Base-by-base conservation (phyloP, 37 sponge, comb jelly and placozoan genomes). In the Crambe crambe region DNA sequence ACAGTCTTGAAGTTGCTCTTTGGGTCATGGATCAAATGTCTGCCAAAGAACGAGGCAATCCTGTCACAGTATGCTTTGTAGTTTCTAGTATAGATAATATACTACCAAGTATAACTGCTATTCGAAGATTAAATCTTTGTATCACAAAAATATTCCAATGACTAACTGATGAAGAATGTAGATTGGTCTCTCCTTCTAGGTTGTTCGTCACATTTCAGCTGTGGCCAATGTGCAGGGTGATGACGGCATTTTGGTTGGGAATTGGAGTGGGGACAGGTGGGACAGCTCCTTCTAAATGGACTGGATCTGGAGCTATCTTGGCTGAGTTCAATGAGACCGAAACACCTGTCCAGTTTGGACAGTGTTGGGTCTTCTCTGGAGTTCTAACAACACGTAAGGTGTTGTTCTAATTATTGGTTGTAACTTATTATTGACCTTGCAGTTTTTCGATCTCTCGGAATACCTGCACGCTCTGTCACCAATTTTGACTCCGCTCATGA, bases 351-450 rank as follows among this genome's bases (percentile, higher is more conserved):
- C 70, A 60, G 64, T 92, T 82, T 78, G 93, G 79, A 3, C 93
- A 93, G 77, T 88, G 93, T 65, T 93, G 89, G 89, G 89, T 93
- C 18, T 88, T 85, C 86, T 88, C 89, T 68, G 93, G 93, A 0
- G 80, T 93, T 12, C 83, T 74, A 38, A 88, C 93, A 41, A 79
- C 93, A 29, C 1, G 85, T 85, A 43, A 42, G 85, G 42, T 25
- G 51, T 12, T 47, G 12, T 15, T 47, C 10, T 47, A 15, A 15
- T 15, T 47, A 47, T 47, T 6, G 6, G 6, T 47, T 47, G 12
- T 6, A 47, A 47, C 12, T 47, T 47, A 65, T 30, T 32, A 31
- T 65, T 65, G 66, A 17, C 17, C 31, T 65, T 37, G 30, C 61
- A 85, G 85, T 85, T 61, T 51, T 85, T 37, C 70, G 85, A 34